Conservation (phyloP, 2,888 invertebrate genomes). For the Kryphioiulus occultus region DNA sequence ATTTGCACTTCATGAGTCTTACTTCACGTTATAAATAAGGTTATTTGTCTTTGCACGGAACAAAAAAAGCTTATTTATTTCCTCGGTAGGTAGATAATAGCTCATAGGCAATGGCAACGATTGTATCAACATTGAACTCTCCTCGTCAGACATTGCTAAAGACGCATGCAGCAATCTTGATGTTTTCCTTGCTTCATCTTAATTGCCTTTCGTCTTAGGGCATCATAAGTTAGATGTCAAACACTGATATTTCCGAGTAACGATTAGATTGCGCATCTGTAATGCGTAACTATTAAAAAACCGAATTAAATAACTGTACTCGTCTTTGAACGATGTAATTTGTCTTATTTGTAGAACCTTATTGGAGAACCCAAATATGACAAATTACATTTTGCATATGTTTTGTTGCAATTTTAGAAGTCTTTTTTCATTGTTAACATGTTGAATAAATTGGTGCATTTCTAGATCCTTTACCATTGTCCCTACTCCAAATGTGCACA, state of each 20-base stretch:
- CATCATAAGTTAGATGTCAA: not conserved
- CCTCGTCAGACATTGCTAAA: not conserved
- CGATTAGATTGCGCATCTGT: too few species aligned
- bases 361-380: too few species aligned
- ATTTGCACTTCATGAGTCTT: slow-evolving; percentile 31
- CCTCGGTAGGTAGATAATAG: not conserved
- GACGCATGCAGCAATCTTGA: not conserved
- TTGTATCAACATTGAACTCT: not conserved
- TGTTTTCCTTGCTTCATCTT: not conserved
- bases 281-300: too few species aligned
- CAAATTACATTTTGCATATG: too few species aligned
- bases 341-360: too few species aligned
- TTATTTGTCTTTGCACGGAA: not conserved
- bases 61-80: not conserved
- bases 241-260: not conserved
- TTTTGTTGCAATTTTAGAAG: too few species aligned
- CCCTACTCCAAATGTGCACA: too few species aligned
- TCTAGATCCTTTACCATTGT: too few species aligned
- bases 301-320: too few species aligned
- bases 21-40: slow-evolving; percentile 16
- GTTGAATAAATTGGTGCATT: too few species aligned
- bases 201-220: not conserved
- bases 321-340: too few species aligned
- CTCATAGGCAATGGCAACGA: slow-evolving; percentile 3
- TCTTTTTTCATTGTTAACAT: too few species aligned